Conservation (phyloP, 2,113 vertebrate species). For the Vireo altiloquus region DNA sequence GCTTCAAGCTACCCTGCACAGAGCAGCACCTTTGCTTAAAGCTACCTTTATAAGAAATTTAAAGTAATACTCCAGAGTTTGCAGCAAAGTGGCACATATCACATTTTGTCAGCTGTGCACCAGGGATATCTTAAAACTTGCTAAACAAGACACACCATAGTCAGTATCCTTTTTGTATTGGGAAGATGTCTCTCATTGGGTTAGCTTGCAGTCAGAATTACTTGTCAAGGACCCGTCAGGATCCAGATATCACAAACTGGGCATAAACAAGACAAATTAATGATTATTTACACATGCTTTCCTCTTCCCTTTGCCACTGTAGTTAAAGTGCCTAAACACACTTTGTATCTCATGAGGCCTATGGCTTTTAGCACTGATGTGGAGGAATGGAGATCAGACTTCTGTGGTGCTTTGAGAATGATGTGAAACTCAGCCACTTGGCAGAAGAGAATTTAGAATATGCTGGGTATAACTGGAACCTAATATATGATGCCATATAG, state of each 20-base stretch:
- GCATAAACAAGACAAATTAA: neutral
- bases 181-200: neutral
- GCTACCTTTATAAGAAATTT: neutral
- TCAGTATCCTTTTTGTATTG: neutral
- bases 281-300: neutral
- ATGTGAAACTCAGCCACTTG: neutral
- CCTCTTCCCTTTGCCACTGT: neutral
- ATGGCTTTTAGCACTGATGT: neutral
- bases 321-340: neutral
- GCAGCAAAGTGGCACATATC: neutral
- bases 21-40: neutral
- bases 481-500: rapidly evolving
- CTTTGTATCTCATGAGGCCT: neutral
- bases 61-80: neutral
- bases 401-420: neutral
- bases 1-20: neutral
- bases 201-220: neutral
- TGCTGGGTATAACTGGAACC: neutral
- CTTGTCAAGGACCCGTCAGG: neutral
- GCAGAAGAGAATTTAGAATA: neutral
- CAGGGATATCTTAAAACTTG: neutral
- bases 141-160: neutral
- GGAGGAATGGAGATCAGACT: neutral
- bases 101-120: neutral
- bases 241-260: neutral